Percentiles rank a stretch among this genome's conserved stretches.
Conservation (phyloP, 2,797 vertebrate species). For the Muscicapa striata region DNA sequence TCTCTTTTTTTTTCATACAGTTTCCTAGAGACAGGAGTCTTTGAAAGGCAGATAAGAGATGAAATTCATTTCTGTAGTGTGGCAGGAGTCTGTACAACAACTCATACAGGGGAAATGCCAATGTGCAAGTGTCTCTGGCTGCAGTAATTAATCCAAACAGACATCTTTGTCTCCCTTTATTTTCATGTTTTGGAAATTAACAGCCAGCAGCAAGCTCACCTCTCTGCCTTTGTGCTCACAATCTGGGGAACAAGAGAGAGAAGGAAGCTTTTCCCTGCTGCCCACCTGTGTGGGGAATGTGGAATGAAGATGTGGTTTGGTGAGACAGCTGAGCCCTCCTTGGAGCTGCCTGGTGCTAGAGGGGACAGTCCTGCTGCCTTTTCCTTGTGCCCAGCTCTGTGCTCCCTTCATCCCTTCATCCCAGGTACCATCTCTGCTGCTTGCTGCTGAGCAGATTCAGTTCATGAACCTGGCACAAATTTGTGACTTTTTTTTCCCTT, state of each 20-base stretch:
- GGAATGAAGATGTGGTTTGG: neutral
- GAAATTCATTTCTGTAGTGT: neutral
- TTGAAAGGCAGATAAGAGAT: neutral
- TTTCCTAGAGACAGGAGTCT: conserved; percentile 33
- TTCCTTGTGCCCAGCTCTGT: neutral
- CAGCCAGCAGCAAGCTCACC: neutral
- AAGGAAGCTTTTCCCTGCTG: neutral
- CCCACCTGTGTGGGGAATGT: neutral
- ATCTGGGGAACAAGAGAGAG: neutral
- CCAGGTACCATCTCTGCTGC: neutral
- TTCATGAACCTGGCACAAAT: neutral
- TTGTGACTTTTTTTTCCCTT: neutral
- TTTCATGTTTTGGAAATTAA: neutral
- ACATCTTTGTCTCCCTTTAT: neutral
- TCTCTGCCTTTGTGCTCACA: neutral
- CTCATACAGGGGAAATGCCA: neutral
- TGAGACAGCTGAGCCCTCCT: neutral
- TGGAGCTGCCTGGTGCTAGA: neutral
- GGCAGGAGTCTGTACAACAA: neutral
- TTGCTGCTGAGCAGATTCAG: neutral
- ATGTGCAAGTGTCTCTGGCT: neutral
- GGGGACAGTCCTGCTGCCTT: neutral
- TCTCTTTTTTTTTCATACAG: neutral
- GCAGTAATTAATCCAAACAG: neutral
- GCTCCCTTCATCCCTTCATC: neutral